Evolutionary conservation across 2,797 vertebrate genomes (phyloP).

Genomic region (Eulemur albifrons): DNA sequence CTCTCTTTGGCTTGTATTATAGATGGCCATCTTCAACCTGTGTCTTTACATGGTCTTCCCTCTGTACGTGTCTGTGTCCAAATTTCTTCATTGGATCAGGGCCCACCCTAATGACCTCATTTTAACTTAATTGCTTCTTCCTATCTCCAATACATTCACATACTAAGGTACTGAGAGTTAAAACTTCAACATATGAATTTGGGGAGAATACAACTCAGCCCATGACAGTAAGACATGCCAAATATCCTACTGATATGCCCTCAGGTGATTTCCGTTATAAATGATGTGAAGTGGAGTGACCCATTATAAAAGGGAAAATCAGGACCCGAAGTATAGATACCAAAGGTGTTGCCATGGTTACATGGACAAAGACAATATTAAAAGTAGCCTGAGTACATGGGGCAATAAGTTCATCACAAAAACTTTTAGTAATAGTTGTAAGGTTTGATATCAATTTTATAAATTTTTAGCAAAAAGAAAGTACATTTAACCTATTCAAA

Average conservation of each 20-base stretch:
- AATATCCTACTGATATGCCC: not conserved
- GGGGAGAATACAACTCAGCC: not conserved
- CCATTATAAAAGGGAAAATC: not conserved
- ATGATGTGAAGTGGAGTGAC: not conserved
- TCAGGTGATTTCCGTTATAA: not conserved
- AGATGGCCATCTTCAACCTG: not conserved
- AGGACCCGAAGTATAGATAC: not conserved
- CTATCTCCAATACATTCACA: conserved; percentile 5
- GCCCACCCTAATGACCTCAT: not conserved
- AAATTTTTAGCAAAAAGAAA: conserved; percentile 28
- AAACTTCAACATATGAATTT: not conserved
- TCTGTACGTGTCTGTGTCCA: not conserved
- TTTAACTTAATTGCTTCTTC: conserved; percentile 28
- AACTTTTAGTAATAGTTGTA: conserved; percentile 21
- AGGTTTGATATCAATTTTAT: conserved; percentile 27
- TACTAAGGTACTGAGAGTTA: not conserved
- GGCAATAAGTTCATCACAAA: conserved; percentile 16
- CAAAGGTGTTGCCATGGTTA: conserved; percentile 20
- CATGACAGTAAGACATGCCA: not conserved
- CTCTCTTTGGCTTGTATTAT: not conserved
- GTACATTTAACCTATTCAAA: not conserved
- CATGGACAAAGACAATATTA: not conserved
- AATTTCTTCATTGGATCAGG: not conserved
- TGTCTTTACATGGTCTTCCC: not conserved
- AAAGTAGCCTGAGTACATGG: not conserved